A percentile compares a stretch with the other conserved stretches of the same genome.
Evolutionary conservation across 1,140 invertebrate species (phyloP).

Genomic region (Ditylenchus dipsaci): DNA sequence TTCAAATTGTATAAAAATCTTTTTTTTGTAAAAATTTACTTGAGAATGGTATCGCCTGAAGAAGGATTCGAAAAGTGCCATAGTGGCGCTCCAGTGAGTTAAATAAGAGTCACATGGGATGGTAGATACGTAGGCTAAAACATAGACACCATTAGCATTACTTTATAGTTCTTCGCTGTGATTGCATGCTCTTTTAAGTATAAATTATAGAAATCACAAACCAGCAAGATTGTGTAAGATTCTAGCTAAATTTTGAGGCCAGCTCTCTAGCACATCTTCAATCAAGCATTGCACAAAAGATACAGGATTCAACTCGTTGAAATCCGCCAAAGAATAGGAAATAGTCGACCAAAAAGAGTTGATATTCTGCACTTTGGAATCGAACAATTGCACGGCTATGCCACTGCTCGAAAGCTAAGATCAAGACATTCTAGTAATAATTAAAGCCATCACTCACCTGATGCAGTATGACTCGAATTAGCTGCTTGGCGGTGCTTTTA

Average conservation of each 20-base stretch:
- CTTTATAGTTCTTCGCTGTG: too few relatives aligned
- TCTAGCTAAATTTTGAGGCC: constrained; percentile 40
- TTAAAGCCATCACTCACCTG: constrained; percentile 65
- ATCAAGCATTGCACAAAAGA: constrained; percentile 83
- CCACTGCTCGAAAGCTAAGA: constrained; percentile 62
- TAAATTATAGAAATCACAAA: too few relatives aligned
- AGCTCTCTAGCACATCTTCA: constrained; percentile 63
- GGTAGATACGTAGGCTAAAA: constrained; percentile 70
- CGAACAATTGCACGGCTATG: constrained; percentile 90
- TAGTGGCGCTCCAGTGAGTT: constrained; percentile 70
- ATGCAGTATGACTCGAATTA: constrained; percentile 88
- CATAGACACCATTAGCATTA: too few relatives aligned
- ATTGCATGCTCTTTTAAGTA: too few relatives aligned
- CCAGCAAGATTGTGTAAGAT: constrained; percentile 81
- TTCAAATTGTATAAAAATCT: background rate
- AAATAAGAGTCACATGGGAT: constrained; percentile 57
- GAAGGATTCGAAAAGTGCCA: constrained; percentile 77
- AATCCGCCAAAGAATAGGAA: constrained; percentile 85
- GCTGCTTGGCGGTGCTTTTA: constrained; percentile 88
- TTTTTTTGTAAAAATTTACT: constrained; percentile 63
- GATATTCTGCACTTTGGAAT: constrained; percentile 65
- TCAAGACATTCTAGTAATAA: background rate
- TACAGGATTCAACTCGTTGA: constrained; percentile 88
- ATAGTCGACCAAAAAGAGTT: constrained; percentile 81
- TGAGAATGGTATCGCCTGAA: constrained; percentile 65